phyloP scores from a whole-genome alignment of 2,113 vertebrate genomes.

The Cochlearius cochlearius region DNA sequence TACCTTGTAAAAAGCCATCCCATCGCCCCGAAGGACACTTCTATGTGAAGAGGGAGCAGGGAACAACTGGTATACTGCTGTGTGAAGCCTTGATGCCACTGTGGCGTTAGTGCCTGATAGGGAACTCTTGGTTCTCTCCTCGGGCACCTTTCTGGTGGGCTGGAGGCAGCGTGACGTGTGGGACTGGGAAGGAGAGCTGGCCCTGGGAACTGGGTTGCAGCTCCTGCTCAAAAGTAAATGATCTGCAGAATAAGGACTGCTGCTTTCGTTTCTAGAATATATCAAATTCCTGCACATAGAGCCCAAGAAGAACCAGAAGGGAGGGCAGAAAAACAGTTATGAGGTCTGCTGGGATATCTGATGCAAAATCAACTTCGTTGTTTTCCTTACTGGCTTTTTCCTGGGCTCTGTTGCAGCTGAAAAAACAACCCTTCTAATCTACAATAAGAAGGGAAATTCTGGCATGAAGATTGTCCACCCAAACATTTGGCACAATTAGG shows the following conservation, averaged over 20 bases:
- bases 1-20: not conserved
- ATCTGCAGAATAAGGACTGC: not conserved
- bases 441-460: slow-evolving; percentile 74
- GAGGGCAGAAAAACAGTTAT: slow-evolving; percentile 49
- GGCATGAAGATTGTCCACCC: slow-evolving; percentile 62
- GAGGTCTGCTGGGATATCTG: slow-evolving; percentile 65
- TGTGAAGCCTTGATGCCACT: not conserved
- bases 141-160: not conserved
- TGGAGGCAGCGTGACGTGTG: not conserved
- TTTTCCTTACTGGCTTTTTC: slow-evolving; percentile 72
- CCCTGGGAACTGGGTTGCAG: not conserved
- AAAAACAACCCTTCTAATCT: slow-evolving; percentile 75
- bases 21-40: not conserved
- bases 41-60: not conserved
- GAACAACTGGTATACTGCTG: not conserved
- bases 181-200: not conserved
- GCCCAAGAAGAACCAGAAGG: slow-evolving; percentile 54
- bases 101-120: not conserved
- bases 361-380: slow-evolving; percentile 70
- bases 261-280: slow-evolving; percentile 59
- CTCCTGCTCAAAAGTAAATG: not conserved
- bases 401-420: slow-evolving; percentile 76
- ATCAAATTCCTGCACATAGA: slow-evolving; percentile 47
- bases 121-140: not conserved
- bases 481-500: slow-evolving; percentile 72